Evolutionary conservation across 2,797 vertebrate genomes (phyloP).

Genomic region (Myotis vivesi): DNA sequence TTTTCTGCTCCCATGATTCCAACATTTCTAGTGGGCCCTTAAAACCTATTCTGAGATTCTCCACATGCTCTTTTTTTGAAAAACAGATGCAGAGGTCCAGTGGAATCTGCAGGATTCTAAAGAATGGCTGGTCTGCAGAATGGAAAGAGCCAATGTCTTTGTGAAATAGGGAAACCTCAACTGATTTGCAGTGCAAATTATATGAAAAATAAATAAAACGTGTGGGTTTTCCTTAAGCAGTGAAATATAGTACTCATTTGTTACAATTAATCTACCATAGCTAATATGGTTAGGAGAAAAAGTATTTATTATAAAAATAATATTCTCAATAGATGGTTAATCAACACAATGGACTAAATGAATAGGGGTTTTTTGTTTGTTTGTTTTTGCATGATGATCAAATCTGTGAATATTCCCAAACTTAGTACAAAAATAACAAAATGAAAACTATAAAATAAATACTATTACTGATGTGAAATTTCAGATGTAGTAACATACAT

Average conservation of each 20-base stretch:
- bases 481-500: background rate
- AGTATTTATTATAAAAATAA: background rate
- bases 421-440: background rate
- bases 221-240: background rate
- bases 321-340: background rate
- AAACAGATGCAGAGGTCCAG: background rate
- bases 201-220: background rate
- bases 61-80: background rate
- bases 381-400: background rate
- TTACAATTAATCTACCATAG: background rate
- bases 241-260: background rate
- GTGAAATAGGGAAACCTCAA: background rate
- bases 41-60: background rate
- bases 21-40: background rate
- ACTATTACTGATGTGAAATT: background rate
- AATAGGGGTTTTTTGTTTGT: background rate
- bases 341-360: background rate
- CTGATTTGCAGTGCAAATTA: background rate
- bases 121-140: background rate
- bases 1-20: background rate
- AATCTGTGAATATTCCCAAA: background rate
- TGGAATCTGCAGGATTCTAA: background rate
- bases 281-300: background rate
- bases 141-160: background rate
- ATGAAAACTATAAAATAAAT: slow-evolving; percentile 2